These are phyloP conservation scores for Epirrhoe tristata DNA, from an alignment of 2,888 invertebrate genomes.

Conservation along the genomic window DNA sequence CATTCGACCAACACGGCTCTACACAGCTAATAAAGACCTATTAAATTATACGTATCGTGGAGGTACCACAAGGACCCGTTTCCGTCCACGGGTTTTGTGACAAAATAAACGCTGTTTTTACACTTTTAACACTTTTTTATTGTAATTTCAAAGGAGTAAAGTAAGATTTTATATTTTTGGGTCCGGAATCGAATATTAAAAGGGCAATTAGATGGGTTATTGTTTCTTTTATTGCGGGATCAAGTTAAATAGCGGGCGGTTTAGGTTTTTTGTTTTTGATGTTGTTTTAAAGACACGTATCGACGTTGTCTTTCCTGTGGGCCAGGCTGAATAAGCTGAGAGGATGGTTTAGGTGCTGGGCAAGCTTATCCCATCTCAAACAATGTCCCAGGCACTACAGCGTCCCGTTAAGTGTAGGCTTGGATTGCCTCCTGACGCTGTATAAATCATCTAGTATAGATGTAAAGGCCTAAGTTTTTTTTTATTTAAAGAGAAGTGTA, in stretches of 20 bases:
- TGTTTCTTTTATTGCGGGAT: constrained; percentile 30
- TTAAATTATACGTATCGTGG: constrained; percentile 46
- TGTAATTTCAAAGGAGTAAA: constrained; percentile 24
- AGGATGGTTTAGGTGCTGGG: too few relatives aligned
- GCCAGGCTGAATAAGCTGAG: too few relatives aligned
- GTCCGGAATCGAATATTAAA: constrained; percentile 17
- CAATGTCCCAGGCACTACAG: too few relatives aligned
- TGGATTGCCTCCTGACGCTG: too few relatives aligned
- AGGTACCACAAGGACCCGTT: constrained; percentile 48
- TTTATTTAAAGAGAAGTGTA: too few relatives aligned
- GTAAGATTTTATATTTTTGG: constrained; percentile 41
- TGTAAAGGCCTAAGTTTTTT: too few relatives aligned
- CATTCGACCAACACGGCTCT: too few relatives aligned
- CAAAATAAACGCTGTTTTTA: constrained; percentile 42
- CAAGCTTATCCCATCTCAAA: too few relatives aligned
- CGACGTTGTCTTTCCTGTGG: too few relatives aligned
- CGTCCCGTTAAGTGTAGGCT: too few relatives aligned
- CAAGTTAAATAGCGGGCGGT: constrained; percentile 16
- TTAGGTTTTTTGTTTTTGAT: constrained; percentile 18
- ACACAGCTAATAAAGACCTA: too few relatives aligned
- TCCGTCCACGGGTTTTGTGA: constrained; percentile 50
- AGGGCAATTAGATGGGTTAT: constrained; percentile 15
- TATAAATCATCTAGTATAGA: too few relatives aligned
- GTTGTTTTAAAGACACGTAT: constrained; percentile 11
- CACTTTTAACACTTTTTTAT: constrained; percentile 34